These are phyloP conservation scores for Zoanthus sansibaricus DNA, from an alignment of 92 coral and sea anemone species.

Conservation along the genomic window DNA sequence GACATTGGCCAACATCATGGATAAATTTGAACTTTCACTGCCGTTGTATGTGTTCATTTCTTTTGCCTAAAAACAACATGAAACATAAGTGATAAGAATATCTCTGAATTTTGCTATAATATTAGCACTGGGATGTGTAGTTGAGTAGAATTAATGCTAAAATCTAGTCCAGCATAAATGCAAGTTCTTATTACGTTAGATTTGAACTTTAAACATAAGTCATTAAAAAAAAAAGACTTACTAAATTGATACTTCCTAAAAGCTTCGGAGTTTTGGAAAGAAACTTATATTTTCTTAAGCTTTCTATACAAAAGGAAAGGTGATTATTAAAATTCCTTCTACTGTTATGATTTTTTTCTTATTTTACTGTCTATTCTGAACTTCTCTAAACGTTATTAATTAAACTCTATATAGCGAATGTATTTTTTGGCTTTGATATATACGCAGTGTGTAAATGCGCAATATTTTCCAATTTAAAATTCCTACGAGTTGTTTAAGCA, in stretches of 20 bases:
- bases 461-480: too few relatives aligned
- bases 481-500: too few relatives aligned
- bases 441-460: too few relatives aligned
- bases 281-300: neutral
- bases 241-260: too few relatives aligned
- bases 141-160: too few relatives aligned
- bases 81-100: neutral
- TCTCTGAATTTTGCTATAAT: neutral
- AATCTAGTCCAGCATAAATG: too few relatives aligned
- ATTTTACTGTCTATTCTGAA: neutral
- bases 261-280: too few relatives aligned
- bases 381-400: neutral
- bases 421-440: neutral
- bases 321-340: neutral
- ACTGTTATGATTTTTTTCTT: neutral
- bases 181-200: too few relatives aligned
- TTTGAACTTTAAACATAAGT: too few relatives aligned
- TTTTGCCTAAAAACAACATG: neutral
- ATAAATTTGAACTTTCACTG: neutral
- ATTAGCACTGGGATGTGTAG: neutral
- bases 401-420: neutral
- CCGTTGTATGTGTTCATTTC: neutral
- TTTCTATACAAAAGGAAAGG: neutral
- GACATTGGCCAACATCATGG: neutral
- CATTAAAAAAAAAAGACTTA: too few relatives aligned